Evolutionary conservation across 2,888 invertebrate genomes (phyloP), one percentile per base, ranked within the genome.

Genomic region (Stegana nigrithorax): DNA sequence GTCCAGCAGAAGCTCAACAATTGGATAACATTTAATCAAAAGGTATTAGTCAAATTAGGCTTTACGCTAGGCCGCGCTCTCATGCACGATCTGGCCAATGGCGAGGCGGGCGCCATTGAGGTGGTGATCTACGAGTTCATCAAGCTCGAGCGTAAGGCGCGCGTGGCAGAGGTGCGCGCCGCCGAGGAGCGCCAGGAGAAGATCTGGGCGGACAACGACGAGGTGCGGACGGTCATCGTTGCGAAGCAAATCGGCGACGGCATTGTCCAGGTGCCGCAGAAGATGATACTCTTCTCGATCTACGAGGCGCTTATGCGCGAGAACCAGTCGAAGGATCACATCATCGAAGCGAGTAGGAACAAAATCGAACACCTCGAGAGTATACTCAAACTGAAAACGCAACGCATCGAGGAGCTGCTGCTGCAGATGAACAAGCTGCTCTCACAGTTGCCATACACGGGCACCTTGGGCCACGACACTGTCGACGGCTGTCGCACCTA

Each of bases 21-120:
- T 81, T 94, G 94, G 94, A 88, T 89, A 79, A 91, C 91, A 0
- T 85, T 94, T n/a, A 93, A 93, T 81, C 88, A 90, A 65, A 93
- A 92, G 83, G 92, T 93, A 4, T 82, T 93, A 29, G 87, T 88
- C 70, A 92, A 91, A 73, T 81, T 93, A 0, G 85, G 87, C 26
- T 78, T 75, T 7, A 26, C 42, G 0, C 7, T 75, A 6, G 66
- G 64, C 19, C 66, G 64, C 0, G 71, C 87, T 4, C 87, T 88
- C 0, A 90, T 92, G 83, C 88, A 90, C 60, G 87, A 88, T 68
- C 84, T 93, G 12, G 88, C 92, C 0, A 89, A 88, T 66, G 87
- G 89, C 0, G 85, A 87, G 0, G 87, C 89, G 0, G 92, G 92
- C 0, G 87, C 88, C 1, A 89, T 92, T n/a, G 92, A 93, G 75